These are phyloP conservation scores for Pterophyllum scalare DNA, from an alignment of 2,113 vertebrate genomes.

Conservation along the genomic window DNA sequence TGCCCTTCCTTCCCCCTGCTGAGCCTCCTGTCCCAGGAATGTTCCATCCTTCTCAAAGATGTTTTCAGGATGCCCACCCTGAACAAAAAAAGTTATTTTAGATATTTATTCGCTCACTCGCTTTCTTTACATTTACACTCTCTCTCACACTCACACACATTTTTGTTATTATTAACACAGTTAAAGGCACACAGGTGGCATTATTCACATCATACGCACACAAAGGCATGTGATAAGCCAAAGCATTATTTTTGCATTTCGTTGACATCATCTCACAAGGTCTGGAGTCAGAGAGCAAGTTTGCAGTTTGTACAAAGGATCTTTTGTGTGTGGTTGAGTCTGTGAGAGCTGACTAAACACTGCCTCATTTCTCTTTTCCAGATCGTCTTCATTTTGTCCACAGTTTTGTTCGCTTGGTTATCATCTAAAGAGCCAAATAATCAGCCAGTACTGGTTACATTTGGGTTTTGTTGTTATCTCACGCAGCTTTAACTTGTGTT, in stretches of 20 bases:
- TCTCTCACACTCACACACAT: not conserved
- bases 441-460: not conserved
- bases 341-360: constrained; percentile 27
- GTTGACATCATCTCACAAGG: constrained; percentile 73
- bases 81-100: constrained; percentile 66
- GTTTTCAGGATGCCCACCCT: constrained; percentile 68
- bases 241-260: constrained; percentile 43
- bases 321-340: constrained; percentile 50
- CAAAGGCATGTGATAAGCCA: constrained; percentile 23
- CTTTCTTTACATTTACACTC: not conserved
- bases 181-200: not conserved
- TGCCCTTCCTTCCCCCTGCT: constrained; percentile 69
- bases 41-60: constrained; percentile 61
- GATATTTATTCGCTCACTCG: not conserved
- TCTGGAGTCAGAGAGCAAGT: constrained; percentile 62
- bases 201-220: constrained; percentile 39
- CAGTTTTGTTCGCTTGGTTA: constrained; percentile 17
- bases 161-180: not conserved
- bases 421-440: not conserved
- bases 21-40: constrained; percentile 68
- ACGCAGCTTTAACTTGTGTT: not conserved
- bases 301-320: constrained; percentile 62
- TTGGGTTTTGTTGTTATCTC: not conserved
- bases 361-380: constrained; percentile 30
- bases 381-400: constrained; percentile 29